A percentile compares a stretch with the other conserved stretches of the same genome.
phyloP scores from a whole-genome alignment of 23 tunicate genomes.

The Oikopleura vanhoeffeni region DNA sequence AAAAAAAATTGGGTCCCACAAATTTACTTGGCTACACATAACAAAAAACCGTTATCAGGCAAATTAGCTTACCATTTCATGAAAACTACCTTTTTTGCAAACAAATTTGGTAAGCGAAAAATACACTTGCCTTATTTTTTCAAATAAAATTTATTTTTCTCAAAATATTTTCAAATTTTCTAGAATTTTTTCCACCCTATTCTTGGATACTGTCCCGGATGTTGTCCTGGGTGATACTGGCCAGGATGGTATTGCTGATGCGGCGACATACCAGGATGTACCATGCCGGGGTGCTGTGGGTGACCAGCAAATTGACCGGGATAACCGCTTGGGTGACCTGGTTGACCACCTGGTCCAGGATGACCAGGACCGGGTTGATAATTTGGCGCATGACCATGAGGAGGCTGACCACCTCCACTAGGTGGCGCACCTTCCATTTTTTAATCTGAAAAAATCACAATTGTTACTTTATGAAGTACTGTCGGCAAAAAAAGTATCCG shows the following conservation, averaged over 20 bases:
- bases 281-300: neutral
- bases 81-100: no score
- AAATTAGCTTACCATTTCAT: no score
- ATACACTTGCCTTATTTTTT: no score
- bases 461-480: neutral
- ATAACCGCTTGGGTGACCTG: neutral
- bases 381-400: neutral
- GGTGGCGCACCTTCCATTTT: conserved; percentile 2
- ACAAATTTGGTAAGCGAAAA: no score
- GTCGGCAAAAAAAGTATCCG: neutral
- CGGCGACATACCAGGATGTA: neutral
- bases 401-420: neutral
- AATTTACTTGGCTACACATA: no score
- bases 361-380: neutral
- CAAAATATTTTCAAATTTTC: no score
- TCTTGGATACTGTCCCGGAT: neutral
- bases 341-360: neutral
- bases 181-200: no score
- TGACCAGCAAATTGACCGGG: neutral
- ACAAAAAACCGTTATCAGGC: no score
- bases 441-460: neutral
- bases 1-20: no score
- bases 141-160: no score
- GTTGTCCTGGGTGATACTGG: neutral
- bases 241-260: neutral